These are phyloP conservation scores for Catocala nupta DNA, from an alignment of 2,888 invertebrate species.

Conservation along the genomic window DNA sequence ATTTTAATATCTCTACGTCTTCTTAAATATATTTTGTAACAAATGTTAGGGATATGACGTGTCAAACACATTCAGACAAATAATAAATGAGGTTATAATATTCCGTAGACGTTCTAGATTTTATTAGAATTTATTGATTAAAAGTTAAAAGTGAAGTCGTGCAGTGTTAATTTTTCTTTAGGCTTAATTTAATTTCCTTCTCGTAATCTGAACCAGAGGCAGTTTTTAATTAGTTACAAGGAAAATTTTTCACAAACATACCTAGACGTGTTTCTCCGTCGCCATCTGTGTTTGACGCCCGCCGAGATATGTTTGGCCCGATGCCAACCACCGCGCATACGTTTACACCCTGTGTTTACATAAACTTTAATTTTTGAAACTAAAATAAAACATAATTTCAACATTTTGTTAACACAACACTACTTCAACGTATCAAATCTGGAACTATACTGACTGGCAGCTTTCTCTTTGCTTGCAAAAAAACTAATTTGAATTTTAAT, in stretches of 20 bases:
- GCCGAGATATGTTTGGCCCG: conserved; percentile 59
- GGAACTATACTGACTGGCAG: conserved; percentile 69
- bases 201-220: conserved; percentile 45
- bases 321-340: conserved; percentile 58
- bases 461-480: conserved; percentile 83
- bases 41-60: neutral
- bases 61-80: neutral
- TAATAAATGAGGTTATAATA: conserved; percentile 18
- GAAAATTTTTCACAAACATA: conserved; percentile 56
- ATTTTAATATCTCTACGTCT: conserved; percentile 13
- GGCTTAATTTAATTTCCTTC: conserved; percentile 44
- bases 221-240: conserved; percentile 49
- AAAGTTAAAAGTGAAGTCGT: conserved; percentile 23
- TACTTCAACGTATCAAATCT: conserved; percentile 76
- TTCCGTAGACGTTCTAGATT: neutral
- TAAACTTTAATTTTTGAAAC: conserved; percentile 58
- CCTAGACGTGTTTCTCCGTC: conserved; percentile 57
- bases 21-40: conserved; percentile 25
- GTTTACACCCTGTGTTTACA: conserved; percentile 59
- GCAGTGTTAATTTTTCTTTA: conserved; percentile 21
- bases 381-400: conserved; percentile 56
- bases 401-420: conserved; percentile 67
- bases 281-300: conserved; percentile 69
- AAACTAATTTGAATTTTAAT: conserved; percentile 85
- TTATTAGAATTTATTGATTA: conserved; percentile 30